A percentile compares a stretch with the other conserved stretches of the same genome.
phyloP scores from a whole-genome alignment of 1,140 invertebrate species.

The Drosophila melanica region DNA sequence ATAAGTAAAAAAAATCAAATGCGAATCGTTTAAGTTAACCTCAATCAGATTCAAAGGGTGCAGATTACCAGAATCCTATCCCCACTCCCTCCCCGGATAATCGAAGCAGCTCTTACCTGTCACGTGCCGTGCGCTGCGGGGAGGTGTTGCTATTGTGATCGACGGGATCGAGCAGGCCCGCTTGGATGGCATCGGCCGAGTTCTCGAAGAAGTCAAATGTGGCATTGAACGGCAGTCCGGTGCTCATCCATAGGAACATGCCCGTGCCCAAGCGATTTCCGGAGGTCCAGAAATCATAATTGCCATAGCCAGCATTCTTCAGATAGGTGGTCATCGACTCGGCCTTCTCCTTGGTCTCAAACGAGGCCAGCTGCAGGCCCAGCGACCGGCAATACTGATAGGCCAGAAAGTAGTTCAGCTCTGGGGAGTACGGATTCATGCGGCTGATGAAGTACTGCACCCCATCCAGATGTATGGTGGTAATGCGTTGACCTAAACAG shows the following conservation, averaged over 20 bases:
- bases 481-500: constrained; percentile 92
- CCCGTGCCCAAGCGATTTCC: constrained; percentile 93
- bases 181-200: constrained; percentile 85
- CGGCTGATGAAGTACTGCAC: constrained; percentile 94
- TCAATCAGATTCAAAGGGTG: neutral
- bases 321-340: constrained; percentile 92
- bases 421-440: constrained; percentile 94
- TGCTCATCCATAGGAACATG: constrained; percentile 95
- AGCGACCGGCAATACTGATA: constrained; percentile 95
- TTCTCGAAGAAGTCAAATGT: constrained; percentile 93
- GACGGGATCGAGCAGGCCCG: constrained; percentile 86
- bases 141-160: constrained; percentile 88
- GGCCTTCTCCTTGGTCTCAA: constrained; percentile 93
- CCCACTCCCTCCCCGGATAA: neutral
- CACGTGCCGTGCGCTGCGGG: constrained; percentile 89
- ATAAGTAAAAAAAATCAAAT: constrained; percentile 2
- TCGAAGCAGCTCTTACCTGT: constrained; percentile 86
- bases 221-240: constrained; percentile 92
- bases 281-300: constrained; percentile 95
- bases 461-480: constrained; percentile 92
- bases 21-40: constrained; percentile 8
- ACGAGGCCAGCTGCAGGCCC: constrained; percentile 92
- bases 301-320: constrained; percentile 91
- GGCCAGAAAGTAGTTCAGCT: constrained; percentile 93
- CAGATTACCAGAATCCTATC: too few relatives aligned